Base-by-base conservation (phyloP, 2,797 vertebrate species). In the Rhinoraja longicauda region DNA sequence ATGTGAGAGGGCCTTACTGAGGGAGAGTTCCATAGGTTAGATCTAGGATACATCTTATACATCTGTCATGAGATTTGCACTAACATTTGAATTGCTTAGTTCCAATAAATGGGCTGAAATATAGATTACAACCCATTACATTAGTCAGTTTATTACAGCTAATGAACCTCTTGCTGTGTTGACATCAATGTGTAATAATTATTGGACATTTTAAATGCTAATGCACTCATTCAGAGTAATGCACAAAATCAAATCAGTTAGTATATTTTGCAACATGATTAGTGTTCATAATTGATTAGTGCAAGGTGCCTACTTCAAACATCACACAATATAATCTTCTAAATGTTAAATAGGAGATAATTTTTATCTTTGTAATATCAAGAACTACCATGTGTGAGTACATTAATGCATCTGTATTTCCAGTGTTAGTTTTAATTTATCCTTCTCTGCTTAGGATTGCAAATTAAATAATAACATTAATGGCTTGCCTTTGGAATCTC, bases 271-370 rank as follows among this genome's bases (percentile, higher is more conserved):
- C 10, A 53, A 53, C 67, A 91, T 92, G 70, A 92, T 92, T 92
- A 92, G 90, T 92, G 90, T 92, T 92, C 53, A 70, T 73, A 73
- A 72, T 72, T 24, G 45, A 24, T 92, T 92, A 92, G 72, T 92
- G 90, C 70, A 75, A 75, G 3, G 13, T 75, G 24, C 24, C 19
- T 29, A 91, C 4, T 29, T 24, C 8, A 26, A 39, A 8, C 24
- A 92, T 73, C 26, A 75, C 29, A 57, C 26, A 72, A 75, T 92
- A 53, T 45, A 53, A 29, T 8, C 10, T 39, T 12, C 10, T 17
- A 92, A 73, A 24, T n/a, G 39, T 57, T 73, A 92, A 39, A 75
- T 92, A n/a, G 45, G 5, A 53, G 45, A 53, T 45, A 5, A 53
- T 32, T 53, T 67, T 67, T 19, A 6, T 73, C 13, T 17, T 57